A percentile compares a stretch with the other conserved stretches of the same genome.
Evolutionary conservation across 2,888 invertebrate species (phyloP).

Genomic region (Pristionchus mayeri): DNA sequence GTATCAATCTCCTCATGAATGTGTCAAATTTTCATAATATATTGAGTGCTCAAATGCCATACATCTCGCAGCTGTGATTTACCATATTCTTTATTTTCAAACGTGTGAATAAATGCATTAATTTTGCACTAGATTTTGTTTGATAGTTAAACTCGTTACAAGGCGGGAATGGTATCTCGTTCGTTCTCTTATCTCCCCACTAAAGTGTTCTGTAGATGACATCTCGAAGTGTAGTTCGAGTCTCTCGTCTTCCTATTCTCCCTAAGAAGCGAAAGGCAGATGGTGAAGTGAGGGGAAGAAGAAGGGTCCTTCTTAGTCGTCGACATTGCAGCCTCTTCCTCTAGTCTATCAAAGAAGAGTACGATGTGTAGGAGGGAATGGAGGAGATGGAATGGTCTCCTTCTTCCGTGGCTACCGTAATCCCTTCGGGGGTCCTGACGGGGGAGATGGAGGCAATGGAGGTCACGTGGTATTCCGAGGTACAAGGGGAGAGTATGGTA

Average conservation of each 20-base stretch:
- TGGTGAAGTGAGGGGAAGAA: constrained; percentile 56
- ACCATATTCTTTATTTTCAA: neutral
- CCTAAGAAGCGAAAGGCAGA: constrained; percentile 60
- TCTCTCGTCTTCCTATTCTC: constrained; percentile 57
- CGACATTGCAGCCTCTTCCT: constrained; percentile 57
- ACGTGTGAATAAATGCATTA: neutral
- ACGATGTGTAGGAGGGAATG: constrained; percentile 85
- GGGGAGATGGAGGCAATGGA: constrained; percentile 92
- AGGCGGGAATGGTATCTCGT: neutral
- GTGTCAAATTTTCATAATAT: neutral
- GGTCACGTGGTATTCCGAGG: constrained; percentile 72
- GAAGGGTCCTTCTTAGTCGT: neutral
- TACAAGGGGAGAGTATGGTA: neutral
- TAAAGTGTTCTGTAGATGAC: neutral
- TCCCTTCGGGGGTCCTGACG: constrained; percentile 93
- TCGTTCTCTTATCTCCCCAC: neutral
- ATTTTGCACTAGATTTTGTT: neutral
- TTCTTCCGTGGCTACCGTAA: constrained; percentile 86
- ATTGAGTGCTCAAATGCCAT: neutral
- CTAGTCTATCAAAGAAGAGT: constrained; percentile 71
- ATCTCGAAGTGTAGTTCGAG: constrained; percentile 13
- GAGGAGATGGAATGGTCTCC: constrained; percentile 93
- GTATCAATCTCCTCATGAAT: neutral
- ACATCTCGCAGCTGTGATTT: constrained; percentile 52
- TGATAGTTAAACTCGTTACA: neutral